Base-by-base conservation (phyloP, 2,113 vertebrate species). In the Sebastes schlegelii region DNA sequence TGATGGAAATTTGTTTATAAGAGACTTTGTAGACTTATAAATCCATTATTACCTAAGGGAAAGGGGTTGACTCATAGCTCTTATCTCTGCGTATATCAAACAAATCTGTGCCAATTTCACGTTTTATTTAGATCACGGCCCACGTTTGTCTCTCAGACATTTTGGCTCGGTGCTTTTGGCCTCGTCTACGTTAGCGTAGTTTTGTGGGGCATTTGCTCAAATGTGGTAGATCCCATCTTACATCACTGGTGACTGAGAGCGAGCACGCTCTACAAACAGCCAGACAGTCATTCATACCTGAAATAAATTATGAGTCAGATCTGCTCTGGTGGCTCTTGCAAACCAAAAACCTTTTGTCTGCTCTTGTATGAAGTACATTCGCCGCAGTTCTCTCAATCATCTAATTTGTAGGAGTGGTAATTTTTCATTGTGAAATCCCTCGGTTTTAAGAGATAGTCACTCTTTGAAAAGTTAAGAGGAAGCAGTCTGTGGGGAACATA, bases 251-350 rank as follows among this genome's bases (percentile, higher is more conserved):
- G 91, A 89, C 68, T 79, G 84, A 87, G 87, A 86, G 57, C 17
- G 12, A 78, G 77, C 62, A 11, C 26, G 26, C 49, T 61, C 21
- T 74, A 12, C 64, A 45, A 61, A 71, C 21, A 88, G 82, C 80
- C 69, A 79, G 77, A 69, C 88, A 76, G 21, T 82, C 77, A 92
- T 92, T 92, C 89, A 90, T 89, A 89, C 66, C 88, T 86, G 84
- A 87, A 87, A 85, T 80, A 14, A 77, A 84, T 40, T 69, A 76
- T 90, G 89, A 92, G 51, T 92, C 86, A 92, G 42, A 51, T 63
- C 58, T 72, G 62, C 77, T 42, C 26, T 11, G 46, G 48, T 70
- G 46, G 46, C 66, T 75, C 51, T 60, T 16, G 16, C 70, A 55
- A 77, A 77, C 23, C 45, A 79, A 64, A 34, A 63, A 77, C 61